phyloP scores from a whole-genome alignment of 2,888 invertebrate species.

The Imbricaverruca yamaguchii region DNA sequence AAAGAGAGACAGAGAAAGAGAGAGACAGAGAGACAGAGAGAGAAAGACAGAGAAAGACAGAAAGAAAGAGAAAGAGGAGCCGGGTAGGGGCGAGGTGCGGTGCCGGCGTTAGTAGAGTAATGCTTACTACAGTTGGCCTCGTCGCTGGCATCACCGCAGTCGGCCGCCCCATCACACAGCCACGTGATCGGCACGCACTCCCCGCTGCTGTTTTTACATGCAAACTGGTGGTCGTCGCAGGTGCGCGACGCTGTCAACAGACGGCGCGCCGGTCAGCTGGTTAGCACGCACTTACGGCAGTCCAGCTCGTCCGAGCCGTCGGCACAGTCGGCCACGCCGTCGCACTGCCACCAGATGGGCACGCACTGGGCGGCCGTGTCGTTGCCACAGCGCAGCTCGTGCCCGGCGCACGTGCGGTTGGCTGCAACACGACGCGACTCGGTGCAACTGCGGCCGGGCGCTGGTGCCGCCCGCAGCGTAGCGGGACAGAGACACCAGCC shows the following conservation, averaged over 20 bases:
- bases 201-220: background rate
- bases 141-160: slow-evolving; percentile 9
- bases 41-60: too few species aligned
- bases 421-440: background rate
- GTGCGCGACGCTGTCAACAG: background rate
- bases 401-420: background rate
- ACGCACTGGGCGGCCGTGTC: background rate
- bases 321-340: slow-evolving; percentile 75
- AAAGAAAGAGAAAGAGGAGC: too few species aligned
- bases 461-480: background rate
- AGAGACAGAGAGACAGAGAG: too few species aligned
- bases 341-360: slow-evolving; percentile 66
- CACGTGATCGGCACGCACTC: slow-evolving; percentile 3
- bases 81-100: background rate
- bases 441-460: background rate
- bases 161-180: background rate
- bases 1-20: too few species aligned
- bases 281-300: background rate
- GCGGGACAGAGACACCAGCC: too few species aligned
- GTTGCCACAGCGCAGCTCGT: background rate
- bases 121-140: slow-evolving; percentile 18
- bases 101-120: background rate
- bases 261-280: background rate
- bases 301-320: slow-evolving; percentile 64
- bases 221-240: slow-evolving; percentile 10